Evolutionary conservation across 2,113 vertebrate species (phyloP).

Genomic region (Takifugu flavidus): DNA sequence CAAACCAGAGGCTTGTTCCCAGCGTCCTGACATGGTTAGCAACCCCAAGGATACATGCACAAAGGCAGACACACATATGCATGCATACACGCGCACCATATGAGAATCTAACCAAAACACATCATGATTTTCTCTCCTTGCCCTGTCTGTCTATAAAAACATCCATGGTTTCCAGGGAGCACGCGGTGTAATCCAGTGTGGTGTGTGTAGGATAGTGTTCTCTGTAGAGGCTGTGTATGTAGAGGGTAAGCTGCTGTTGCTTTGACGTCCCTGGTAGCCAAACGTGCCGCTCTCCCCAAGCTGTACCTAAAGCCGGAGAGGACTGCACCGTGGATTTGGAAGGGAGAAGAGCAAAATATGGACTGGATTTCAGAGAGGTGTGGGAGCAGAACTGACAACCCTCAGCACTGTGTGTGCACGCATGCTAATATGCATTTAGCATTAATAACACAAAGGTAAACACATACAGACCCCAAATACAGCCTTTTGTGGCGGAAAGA

Average conservation of each 20-base stretch:
- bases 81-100: conserved; percentile 47
- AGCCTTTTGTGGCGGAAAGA: conserved; percentile 29
- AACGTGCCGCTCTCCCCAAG: conserved; percentile 77
- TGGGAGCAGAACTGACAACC: conserved; percentile 40
- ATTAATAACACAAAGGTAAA: conserved; percentile 40
- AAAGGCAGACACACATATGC: conserved; percentile 12
- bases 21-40: conserved; percentile 55
- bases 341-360: conserved; percentile 62
- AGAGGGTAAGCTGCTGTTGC: conserved; percentile 65
- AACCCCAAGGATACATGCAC: conserved; percentile 28
- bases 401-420: conserved; percentile 20
- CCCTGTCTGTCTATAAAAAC: conserved; percentile 47
- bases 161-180: conserved; percentile 55
- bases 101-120: conserved; percentile 66
- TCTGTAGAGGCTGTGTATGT: conserved; percentile 58
- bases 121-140: conserved; percentile 58
- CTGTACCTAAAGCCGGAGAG: conserved; percentile 80
- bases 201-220: conserved; percentile 41
- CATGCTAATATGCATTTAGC: conserved; percentile 38
- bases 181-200: conserved; percentile 40
- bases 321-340: conserved; percentile 70
- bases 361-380: conserved; percentile 48
- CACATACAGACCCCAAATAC: conserved; percentile 37
- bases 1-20: conserved; percentile 34
- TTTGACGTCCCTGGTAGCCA: conserved; percentile 74